Evolutionary conservation across 2,888 invertebrate genomes (phyloP), one percentile per base, ranked within the genome.

Genomic region (Pycnomerus fuliginosus): DNA sequence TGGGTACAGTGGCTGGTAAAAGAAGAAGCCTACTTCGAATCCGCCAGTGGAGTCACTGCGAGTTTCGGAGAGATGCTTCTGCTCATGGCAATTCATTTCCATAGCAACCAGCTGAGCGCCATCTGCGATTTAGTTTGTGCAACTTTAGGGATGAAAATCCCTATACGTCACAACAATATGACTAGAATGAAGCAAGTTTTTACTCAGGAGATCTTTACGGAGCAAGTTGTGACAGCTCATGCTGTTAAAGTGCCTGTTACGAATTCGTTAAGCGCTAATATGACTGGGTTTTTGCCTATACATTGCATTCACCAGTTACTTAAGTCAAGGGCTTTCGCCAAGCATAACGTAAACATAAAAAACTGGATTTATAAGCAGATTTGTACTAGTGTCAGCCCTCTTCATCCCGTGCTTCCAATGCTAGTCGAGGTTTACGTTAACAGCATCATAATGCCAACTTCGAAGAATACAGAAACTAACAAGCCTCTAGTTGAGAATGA

Each of bases 211-310:
- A 90, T 98, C 53, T 97, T 97, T 67, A 95, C 95, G 0, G 97
- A 97, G 71, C 94, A 96, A 79, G 91, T 93, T 22, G 94, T 97
- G 0, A 93, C 97, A 2, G 83, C 92, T 0, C 95, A 96, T 72
- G 97, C 97, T 0, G 92, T 96, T 0, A 91, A 93, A 68, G 95
- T 98, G 1, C 93, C 96, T 0, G 96, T 97, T 0, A 98, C 97
- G 0, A 82, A 81, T 0, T 86, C 85, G 61, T 77, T 98, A 12
- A 95, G 86, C 72, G 92, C 90, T 22, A 86, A 86, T 58, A 89
- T 94, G 62, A 83, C 87, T 0, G 66, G 96, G 4, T 96, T 94
- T 70, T 73, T 98, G 37, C 96, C 97, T 0, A 90, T 97, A 10
- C 96, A 97, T 70, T 97, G 97, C 68, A 94, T 97, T 56, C 93